Evolutionary conservation across 1,140 invertebrate species (phyloP), one percentile per base, ranked within the genome.

Genomic region (Hyles vespertilio): DNA sequence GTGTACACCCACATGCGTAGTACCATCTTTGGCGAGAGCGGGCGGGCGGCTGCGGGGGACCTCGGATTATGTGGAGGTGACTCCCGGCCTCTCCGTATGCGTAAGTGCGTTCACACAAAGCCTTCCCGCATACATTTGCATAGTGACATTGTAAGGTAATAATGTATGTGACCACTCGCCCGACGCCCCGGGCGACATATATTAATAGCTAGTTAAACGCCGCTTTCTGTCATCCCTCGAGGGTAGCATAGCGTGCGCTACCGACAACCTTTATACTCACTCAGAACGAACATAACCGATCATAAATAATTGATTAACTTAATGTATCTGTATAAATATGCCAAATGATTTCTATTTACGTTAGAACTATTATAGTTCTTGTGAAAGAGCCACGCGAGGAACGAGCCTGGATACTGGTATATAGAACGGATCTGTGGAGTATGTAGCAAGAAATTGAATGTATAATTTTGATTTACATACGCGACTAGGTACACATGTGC

Each of bases 51-150:
- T 54, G 60, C 61, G 70, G 74, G 74, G 77, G 65, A 70, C 71
- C 61, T 68, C 74, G 83, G 83, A 84, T 86, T 84, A 84, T 74
- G 73, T 82, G 83, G 79, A 81, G 83, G 77, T 69, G 66, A 62
- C 77, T 63, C 76, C 81, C 73, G 69, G 76, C 77, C 77, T 59
- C 78, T 79, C 77, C 77, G 70, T 82, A 83, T 81, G 80, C 79
- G 79, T 84, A 84, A 86, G 81, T 84, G 80, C 80, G 81, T 84
- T 81, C 74, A 82, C 81, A 86, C 83, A 84, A 83, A 81, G 78
- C 81, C 81, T 84, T 80, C 82, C 81, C 75, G 83, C 82, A 86
- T 87, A 87, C 80, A 87, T 87, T 85, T 87, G 84, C 84, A 87
- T 87, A 87, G 82, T 80, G 79, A 87, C 82, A 84, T 80, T 82